Conservation (phyloP, 2,888 invertebrate genomes). For the Masnerella sp. region DNA sequence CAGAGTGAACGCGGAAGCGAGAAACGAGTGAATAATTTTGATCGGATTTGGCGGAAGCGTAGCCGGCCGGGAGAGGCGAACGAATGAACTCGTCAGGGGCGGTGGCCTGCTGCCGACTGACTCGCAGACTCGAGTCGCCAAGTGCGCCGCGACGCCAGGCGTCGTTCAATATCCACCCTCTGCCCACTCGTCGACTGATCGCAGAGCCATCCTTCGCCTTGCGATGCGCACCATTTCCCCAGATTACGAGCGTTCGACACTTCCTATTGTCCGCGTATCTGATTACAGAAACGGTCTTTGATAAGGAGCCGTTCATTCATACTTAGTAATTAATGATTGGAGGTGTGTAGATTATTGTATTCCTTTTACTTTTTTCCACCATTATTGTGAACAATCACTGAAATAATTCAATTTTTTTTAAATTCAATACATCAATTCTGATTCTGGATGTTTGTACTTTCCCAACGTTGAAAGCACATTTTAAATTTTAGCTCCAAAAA, state of each 20-base stretch:
- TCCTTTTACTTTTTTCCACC: no score
- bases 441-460: no score
- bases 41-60: conserved; percentile 9
- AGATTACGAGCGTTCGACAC: conserved; percentile 45
- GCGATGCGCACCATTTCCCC: conserved; percentile 32
- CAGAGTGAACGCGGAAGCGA: conserved; percentile 19
- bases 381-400: no score
- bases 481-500: no score
- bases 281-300: conserved; percentile 23
- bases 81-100: conserved; percentile 78
- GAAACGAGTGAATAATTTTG: conserved; percentile 5
- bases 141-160: conserved; percentile 80
- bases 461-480: no score
- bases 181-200: conserved; percentile 29
- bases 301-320: no score
- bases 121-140: no score
- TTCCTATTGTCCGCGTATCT: conserved; percentile 45
- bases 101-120: conserved; percentile 82
- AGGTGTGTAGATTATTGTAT: neutral
- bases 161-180: conserved; percentile 80
- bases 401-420: no score
- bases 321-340: no score
- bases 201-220: conserved; percentile 48
- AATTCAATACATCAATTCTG: no score
- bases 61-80: conserved; percentile 61